A percentile compares a stretch with the other conserved stretches of the same genome.
phyloP scores from a whole-genome alignment of 2,888 invertebrate genomes.

The Sphecodes monilicornis region DNA sequence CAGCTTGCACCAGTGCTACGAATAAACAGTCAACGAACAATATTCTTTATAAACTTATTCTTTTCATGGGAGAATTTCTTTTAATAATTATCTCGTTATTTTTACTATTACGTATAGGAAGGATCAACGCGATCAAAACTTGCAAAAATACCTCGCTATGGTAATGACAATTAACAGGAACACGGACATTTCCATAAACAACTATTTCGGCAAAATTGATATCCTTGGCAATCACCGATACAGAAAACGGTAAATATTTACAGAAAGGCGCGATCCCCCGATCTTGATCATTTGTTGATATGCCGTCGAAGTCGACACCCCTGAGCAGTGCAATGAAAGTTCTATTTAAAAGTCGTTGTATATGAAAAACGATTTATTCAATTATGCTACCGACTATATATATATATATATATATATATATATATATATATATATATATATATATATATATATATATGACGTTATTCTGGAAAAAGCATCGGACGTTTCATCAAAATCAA shows the following conservation, averaged over 20 bases:
- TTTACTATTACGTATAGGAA: not conserved
- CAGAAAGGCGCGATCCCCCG: too few species aligned
- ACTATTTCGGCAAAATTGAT: constrained; percentile 11
- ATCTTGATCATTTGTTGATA: not conserved
- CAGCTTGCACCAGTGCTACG: constrained; percentile 42
- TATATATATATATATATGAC: too few species aligned
- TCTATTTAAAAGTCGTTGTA: too few species aligned
- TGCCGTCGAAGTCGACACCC: not conserved
- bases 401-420: too few species aligned
- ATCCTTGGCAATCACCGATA: not conserved
- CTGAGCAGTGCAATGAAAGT: not conserved
- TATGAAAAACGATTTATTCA: too few species aligned
- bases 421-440: too few species aligned
- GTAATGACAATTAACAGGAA: constrained; percentile 36
- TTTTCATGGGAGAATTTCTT: constrained; percentile 43
- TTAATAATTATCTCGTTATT: constrained; percentile 20
- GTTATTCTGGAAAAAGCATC: too few species aligned
- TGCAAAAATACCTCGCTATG: constrained; percentile 11
- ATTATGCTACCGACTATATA: too few species aligned
- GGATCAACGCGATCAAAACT: constrained; percentile 10
- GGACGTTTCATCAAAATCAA: too few species aligned
- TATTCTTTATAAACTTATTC: constrained; percentile 58
- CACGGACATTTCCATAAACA: constrained; percentile 27
- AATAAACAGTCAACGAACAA: constrained; percentile 47
- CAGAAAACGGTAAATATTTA: not conserved